Evolutionary conservation across 2,797 vertebrate species (phyloP), one percentile per base, ranked within the genome.

Genomic region (Manis javanica): DNA sequence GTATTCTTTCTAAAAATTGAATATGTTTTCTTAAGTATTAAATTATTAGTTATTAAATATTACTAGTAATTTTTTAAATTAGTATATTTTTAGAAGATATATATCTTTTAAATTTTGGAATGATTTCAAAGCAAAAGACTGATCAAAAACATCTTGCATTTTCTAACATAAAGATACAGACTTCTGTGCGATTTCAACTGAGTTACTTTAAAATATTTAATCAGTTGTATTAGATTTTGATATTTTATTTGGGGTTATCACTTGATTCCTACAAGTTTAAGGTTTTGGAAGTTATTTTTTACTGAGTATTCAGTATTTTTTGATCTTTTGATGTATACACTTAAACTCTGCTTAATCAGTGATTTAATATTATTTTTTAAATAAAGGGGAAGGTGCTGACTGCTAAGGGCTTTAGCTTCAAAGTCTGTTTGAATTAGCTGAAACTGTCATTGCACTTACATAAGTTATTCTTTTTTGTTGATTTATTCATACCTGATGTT

Each of bases 111-210:
- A 53, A 81, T 82, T 92, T 95, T 26, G 34, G 77, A 75, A 69
- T 91, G 57, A 79, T 71, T 97, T 95, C 55, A 91, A 83, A 91
- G 49, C 39, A 94, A 61, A 89, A 14, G 15, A 79, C 4, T 90
- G 4, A 87, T 37, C 26, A 87, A 87, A 92, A 92, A 13, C 49
- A 53, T 15, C 16, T 66, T 84, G 81, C 72, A 71, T 61, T 90
- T 96, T 87, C 5, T 82, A 64, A 46, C n/a, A 21, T 92, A 84
- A 94, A 89, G 66, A 49, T 84, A 72, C 1, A n/a, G 51, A 72
- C 15, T 53, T 89, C 15, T 46, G 53, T 81, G 29, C 90, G 87
- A 81, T 87, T 91, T 95, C 59, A 81, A 61, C 29, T 55, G 51
- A 53, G 18, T 63, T 87, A 87, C 29, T 94, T 55, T 34, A 57